A percentile compares a stretch with the other conserved stretches of the same genome.
These are phyloP conservation scores for Antedon mediterranea DNA, from an alignment of 53 echinoderm and acorn worm genomes.

Conservation along the genomic window DNA sequence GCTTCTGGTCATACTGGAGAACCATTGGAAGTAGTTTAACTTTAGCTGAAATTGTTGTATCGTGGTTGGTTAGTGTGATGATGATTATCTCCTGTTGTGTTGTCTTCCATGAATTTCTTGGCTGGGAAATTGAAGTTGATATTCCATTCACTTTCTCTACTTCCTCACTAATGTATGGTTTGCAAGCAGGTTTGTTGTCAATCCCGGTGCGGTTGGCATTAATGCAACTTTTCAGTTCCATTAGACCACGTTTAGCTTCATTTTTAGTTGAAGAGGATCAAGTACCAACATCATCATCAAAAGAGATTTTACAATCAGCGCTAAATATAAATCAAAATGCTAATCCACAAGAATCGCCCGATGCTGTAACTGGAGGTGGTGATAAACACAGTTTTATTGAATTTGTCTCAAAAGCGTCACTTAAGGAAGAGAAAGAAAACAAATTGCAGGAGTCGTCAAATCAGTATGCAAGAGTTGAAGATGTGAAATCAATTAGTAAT, in stretches of 20 bases:
- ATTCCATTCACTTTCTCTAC: neutral
- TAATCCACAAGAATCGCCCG: neutral
- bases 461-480: neutral
- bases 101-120: neutral
- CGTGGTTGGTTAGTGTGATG: neutral
- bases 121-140: neutral
- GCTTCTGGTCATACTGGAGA: neutral
- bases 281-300: neutral
- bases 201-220: neutral
- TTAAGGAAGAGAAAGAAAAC: neutral
- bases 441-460: neutral
- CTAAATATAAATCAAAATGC: neutral
- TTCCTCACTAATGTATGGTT: neutral
- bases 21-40: neutral
- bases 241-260: neutral
- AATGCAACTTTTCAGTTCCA: neutral
- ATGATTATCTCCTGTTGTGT: neutral
- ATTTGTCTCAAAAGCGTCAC: no score
- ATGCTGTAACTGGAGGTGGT: neutral
- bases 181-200: neutral
- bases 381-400: neutral
- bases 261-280: neutral
- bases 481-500: neutral
- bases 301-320: neutral
- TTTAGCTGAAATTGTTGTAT: neutral